Conservation (phyloP, 2,888 invertebrate species). For the Leuctra nigra region DNA sequence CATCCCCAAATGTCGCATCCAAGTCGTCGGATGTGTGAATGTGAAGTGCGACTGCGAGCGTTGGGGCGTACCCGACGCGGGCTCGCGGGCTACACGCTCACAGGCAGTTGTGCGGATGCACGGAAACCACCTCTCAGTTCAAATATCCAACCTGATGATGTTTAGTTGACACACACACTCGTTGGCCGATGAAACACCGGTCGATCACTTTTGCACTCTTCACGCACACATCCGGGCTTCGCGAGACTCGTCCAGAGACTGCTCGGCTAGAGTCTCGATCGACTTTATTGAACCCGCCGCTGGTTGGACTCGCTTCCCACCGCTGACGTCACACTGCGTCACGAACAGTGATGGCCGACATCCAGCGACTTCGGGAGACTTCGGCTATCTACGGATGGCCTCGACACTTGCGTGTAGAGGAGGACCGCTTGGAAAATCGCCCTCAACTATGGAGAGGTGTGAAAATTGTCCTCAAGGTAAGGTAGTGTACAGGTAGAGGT, state of each 20-base stretch:
- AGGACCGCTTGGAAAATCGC: background rate
- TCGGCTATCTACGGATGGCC: slow-evolving; percentile 25
- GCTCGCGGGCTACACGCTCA: background rate
- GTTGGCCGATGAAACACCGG: slow-evolving; percentile 7
- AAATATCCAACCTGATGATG: slow-evolving; percentile 2
- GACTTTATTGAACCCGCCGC: slow-evolving; percentile 30
- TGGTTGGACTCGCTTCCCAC: slow-evolving; percentile 11
- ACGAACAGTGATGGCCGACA: slow-evolving; percentile 25
- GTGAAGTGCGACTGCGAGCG: background rate
- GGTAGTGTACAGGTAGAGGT: no score
- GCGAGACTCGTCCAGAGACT: slow-evolving; percentile 22
- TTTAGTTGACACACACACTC: slow-evolving; percentile 15
- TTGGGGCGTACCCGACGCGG: slow-evolving; percentile 4
- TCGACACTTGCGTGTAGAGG: slow-evolving; percentile 12
- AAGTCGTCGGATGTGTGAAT: background rate
- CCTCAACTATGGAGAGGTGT: background rate
- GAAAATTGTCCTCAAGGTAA: no score
- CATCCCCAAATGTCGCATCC: background rate
- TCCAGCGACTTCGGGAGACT: slow-evolving; percentile 17
- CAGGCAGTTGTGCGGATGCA: background rate
- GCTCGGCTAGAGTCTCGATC: slow-evolving; percentile 15
- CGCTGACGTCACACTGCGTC: slow-evolving; percentile 35
- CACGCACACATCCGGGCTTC: slow-evolving; percentile 20
- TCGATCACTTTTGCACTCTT: slow-evolving; percentile 18
- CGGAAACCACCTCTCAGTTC: background rate